Evolutionary conservation across 2,888 invertebrate species (phyloP).

Genomic region (Trachelus iudaicus): DNA sequence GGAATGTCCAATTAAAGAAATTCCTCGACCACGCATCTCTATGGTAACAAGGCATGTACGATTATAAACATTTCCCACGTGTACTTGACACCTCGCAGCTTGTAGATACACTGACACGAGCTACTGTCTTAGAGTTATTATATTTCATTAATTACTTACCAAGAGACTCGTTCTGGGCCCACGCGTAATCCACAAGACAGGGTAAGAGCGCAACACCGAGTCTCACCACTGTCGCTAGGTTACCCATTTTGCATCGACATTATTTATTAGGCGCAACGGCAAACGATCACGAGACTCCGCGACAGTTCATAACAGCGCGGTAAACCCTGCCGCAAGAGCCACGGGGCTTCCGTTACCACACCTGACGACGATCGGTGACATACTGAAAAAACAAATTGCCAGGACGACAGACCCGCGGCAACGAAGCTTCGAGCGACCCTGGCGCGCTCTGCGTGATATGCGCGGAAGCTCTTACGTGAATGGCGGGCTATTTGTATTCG

Average conservation of each 20-base stretch:
- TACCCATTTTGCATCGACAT: constrained; percentile 57
- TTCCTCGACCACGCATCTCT: background rate
- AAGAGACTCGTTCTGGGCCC: constrained; percentile 44
- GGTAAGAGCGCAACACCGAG: constrained; percentile 54
- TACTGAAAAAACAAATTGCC: constrained; percentile 33
- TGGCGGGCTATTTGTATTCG: background rate
- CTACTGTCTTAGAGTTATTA: background rate
- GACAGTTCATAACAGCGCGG: constrained; percentile 19
- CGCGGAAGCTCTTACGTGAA: background rate
- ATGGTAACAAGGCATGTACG: background rate
- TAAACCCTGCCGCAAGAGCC: constrained; percentile 7
- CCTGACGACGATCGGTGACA: constrained; percentile 36
- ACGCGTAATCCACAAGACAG: constrained; percentile 58
- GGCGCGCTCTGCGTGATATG: background rate
- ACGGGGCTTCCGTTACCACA: constrained; percentile 17
- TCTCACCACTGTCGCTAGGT: constrained; percentile 56
- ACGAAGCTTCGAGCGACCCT: background rate
- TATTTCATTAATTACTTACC: constrained; percentile 31
- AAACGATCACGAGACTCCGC: constrained; percentile 30
- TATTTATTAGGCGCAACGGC: constrained; percentile 34
- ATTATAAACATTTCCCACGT: constrained; percentile 25
- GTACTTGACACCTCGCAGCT: constrained; percentile 19
- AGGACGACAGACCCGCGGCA: background rate
- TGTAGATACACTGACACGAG: background rate
- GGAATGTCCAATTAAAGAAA: background rate